Percentiles rank a stretch among this genome's conserved stretches.
phyloP scores from a whole-genome alignment of 1,140 invertebrate species.

The Parapsyche elsis region DNA sequence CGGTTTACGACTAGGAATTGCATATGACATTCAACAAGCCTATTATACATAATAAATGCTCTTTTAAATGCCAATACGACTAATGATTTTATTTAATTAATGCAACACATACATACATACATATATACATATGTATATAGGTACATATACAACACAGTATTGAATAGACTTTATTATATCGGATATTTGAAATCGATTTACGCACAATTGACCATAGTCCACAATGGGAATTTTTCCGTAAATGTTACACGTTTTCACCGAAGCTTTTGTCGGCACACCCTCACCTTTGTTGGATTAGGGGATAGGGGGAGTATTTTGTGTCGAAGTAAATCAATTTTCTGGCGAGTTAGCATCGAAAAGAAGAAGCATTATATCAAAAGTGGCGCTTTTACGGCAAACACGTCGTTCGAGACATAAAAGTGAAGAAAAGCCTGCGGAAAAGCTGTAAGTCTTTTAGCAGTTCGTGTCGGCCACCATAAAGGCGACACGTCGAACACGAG shows the following conservation, averaged over 20 bases:
- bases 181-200: too few relatives aligned
- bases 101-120: neutral
- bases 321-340: slow-evolving; percentile 37
- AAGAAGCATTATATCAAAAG: neutral
- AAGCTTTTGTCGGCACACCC: neutral
- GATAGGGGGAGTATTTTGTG: slow-evolving; percentile 18
- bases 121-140: neutral
- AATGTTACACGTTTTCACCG: too few relatives aligned
- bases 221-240: too few relatives aligned
- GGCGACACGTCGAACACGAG: slow-evolving; percentile 13
- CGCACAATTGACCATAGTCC: neutral
- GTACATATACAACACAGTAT: neutral
- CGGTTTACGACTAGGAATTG: neutral
- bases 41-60: slow-evolving; percentile 18
- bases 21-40: neutral
- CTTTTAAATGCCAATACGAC: too few relatives aligned
- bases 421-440: neutral
- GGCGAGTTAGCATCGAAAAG: slow-evolving; percentile 29
- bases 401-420: slow-evolving; percentile 9
- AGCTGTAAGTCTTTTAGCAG: slow-evolving; percentile 25
- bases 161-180: too few relatives aligned
- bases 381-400: neutral
- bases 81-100: too few relatives aligned
- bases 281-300: neutral
- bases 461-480: slow-evolving; percentile 32